Evolutionary conservation across 2,888 invertebrate genomes (phyloP).

Genomic region (Calameuta idolon): DNA sequence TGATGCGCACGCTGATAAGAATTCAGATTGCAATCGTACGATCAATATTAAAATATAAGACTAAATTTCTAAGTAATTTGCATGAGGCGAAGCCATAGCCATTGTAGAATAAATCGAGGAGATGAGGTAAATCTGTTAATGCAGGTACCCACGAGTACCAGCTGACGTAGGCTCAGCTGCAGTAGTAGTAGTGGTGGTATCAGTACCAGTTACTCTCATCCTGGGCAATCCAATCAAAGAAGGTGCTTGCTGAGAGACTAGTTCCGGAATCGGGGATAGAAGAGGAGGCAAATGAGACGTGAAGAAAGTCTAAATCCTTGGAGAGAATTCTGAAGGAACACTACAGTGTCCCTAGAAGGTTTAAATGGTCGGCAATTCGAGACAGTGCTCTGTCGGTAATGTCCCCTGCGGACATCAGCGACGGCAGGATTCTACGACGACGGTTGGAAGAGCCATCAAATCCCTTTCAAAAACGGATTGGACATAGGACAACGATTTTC

Average conservation of each 20-base stretch:
- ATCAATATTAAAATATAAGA: not conserved
- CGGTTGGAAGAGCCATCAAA: conserved; percentile 1
- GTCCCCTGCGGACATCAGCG: not conserved
- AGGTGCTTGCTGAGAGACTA: not conserved
- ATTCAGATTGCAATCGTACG: not conserved
- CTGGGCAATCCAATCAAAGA: conserved; percentile 23
- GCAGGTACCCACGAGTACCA: too few species aligned
- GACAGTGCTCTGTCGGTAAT: conserved; percentile 15
- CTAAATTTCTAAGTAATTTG: not conserved
- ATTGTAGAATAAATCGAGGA: not conserved
- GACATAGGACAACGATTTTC: not conserved
- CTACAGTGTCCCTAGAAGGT: not conserved
- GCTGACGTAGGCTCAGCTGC: not conserved
- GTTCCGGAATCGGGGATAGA: not conserved
- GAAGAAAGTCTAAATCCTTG: conserved; percentile 38
- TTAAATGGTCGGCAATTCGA: conserved; percentile 20
- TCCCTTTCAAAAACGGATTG: not conserved
- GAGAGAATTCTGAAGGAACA: conserved; percentile 22
- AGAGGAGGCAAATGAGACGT: conserved; percentile 39
- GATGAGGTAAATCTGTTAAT: too few species aligned
- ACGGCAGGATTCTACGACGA: not conserved
- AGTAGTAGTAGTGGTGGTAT: not conserved
- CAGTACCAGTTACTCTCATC: conserved; percentile 6
- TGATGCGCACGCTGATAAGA: not conserved
- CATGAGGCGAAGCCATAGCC: not conserved